A percentile compares a stretch with the other conserved stretches of the same genome.
These are phyloP conservation scores for Plodia interpunctella DNA, from an alignment of 1,140 invertebrate genomes.

Conservation along the genomic window DNA sequence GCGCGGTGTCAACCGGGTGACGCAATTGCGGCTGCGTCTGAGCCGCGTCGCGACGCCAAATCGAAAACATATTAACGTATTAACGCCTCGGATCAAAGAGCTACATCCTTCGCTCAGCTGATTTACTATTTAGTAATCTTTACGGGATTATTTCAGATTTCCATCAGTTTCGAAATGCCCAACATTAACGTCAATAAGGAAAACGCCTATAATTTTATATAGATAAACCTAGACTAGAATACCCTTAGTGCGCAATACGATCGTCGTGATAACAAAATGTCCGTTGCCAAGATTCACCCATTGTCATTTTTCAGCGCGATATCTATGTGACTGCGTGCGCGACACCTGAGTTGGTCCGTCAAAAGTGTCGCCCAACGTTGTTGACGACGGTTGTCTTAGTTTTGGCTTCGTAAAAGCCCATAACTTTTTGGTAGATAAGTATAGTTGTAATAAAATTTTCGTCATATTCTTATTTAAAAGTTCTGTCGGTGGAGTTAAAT, in stretches of 20 bases:
- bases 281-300: constrained; percentile 24
- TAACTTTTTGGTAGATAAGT: too few relatives aligned
- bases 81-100: constrained; percentile 64
- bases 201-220: neutral
- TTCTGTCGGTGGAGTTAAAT: too few relatives aligned
- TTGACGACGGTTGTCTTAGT: constrained; percentile 13
- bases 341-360: constrained; percentile 35
- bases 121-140: constrained; percentile 38
- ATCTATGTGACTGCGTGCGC: constrained; percentile 17
- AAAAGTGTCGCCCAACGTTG: constrained; percentile 25
- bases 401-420: neutral
- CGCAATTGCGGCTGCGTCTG: constrained; percentile 50
- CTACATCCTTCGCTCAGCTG: constrained; percentile 37
- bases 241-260: constrained; percentile 8
- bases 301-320: constrained; percentile 27
- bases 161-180: neutral
- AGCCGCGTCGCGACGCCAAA: constrained; percentile 50
- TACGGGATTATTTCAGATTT: neutral
- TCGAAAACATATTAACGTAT: constrained; percentile 67
- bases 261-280: constrained; percentile 17
- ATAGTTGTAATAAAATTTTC: too few relatives aligned
- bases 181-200: neutral
- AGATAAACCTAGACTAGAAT: neutral
- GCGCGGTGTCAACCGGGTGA: constrained; percentile 48
- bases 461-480: too few relatives aligned